Conservation (phyloP, 2,113 vertebrate genomes). For the Cichladusa arquata region DNA sequence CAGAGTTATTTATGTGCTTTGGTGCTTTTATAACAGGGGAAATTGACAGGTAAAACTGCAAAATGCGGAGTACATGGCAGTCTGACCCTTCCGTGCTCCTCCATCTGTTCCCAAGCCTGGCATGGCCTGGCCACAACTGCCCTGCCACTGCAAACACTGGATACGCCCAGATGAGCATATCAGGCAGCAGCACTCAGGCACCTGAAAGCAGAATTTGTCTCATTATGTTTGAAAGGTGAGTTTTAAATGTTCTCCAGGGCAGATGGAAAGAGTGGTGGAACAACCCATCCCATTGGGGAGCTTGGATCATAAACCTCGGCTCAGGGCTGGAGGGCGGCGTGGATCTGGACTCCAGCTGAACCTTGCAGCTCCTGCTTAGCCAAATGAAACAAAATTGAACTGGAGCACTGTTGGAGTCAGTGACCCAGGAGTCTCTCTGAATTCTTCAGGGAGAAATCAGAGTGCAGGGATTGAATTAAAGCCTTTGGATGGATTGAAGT, state of each 20-base stretch:
- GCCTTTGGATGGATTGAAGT: no score
- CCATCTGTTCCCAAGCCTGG: neutral
- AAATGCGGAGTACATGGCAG: neutral
- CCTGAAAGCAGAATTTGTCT: neutral
- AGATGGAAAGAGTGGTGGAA: neutral
- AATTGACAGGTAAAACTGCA: neutral
- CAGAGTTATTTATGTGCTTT: neutral
- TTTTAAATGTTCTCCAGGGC: neutral
- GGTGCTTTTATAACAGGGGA: neutral
- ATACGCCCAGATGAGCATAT: fast-evolving
- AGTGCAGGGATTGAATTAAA: no score
- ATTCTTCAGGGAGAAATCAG: no score
- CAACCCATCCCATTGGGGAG: neutral
- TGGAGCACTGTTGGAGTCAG: neutral
- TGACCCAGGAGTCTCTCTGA: no score
- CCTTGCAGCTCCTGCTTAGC: neutral
- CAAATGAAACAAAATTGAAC: neutral
- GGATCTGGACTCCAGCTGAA: neutral
- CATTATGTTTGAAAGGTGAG: fast-evolving
- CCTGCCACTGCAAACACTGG: neutral
- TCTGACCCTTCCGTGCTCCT: neutral
- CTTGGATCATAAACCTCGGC: neutral
- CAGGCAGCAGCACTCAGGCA: neutral
- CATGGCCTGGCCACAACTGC: neutral
- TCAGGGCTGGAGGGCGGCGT: fast-evolving